phyloP scores from a whole-genome alignment of 2,888 invertebrate species.

The Sericinus montela region DNA sequence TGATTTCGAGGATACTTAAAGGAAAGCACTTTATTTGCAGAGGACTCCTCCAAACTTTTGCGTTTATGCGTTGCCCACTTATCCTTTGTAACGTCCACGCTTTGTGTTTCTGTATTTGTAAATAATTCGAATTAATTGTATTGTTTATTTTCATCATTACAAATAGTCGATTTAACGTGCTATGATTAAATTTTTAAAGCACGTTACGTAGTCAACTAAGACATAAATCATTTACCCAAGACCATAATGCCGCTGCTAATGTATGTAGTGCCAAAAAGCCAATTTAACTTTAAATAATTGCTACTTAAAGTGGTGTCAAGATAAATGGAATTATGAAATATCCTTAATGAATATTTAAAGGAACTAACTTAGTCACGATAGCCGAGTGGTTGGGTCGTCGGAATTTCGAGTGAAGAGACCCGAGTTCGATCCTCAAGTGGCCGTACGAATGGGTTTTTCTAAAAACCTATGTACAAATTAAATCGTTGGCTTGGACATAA shows the following conservation, averaged over 20 bases:
- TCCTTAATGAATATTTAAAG: not conserved
- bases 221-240: not conserved
- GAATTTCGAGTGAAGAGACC: no score
- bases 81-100: conserved; percentile 26
- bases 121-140: conserved; percentile 14
- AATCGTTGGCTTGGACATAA: no score
- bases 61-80: conserved; percentile 48
- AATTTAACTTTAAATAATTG: conserved; percentile 1
- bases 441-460: no score
- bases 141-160: not conserved
- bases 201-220: not conserved
- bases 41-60: conserved; percentile 43
- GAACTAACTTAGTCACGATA: no score
- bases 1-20: conserved; percentile 33
- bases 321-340: conserved; percentile 1
- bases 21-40: conserved; percentile 41
- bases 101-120: conserved; percentile 4
- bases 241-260: not conserved
- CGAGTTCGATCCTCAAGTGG: no score
- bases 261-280: not conserved
- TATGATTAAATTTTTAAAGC: not conserved
- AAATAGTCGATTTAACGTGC: not conserved
- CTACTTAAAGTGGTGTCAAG: not conserved
- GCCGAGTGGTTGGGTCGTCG: no score
- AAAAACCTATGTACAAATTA: no score